A percentile compares a stretch with the other conserved stretches of the same genome.
Evolutionary conservation across 1,140 invertebrate species (phyloP).

Genomic region (Lethrus apterus): DNA sequence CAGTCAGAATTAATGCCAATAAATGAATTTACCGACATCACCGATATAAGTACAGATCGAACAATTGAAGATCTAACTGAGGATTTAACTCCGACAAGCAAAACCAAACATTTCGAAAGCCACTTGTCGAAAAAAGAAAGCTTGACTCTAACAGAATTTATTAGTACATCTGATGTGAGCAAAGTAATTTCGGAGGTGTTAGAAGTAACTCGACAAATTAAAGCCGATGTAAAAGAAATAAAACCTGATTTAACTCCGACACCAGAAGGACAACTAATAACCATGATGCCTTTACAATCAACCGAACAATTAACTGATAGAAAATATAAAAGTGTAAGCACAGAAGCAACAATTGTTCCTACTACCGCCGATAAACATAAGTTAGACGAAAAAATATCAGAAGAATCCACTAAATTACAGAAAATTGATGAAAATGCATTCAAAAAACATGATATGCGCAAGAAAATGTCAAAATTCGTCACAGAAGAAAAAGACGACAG

Average conservation of each 20-base stretch:
- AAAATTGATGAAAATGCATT: too few relatives aligned
- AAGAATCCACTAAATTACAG: not conserved
- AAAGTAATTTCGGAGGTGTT: constrained; percentile 45
- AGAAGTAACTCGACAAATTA: constrained; percentile 46
- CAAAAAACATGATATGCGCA: too few relatives aligned
- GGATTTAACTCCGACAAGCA: not conserved
- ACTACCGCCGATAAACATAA: constrained; percentile 1
- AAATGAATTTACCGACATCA: constrained; percentile 17
- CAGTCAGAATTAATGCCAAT: constrained; percentile 5
- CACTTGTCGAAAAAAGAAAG: constrained; percentile 11
- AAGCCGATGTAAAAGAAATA: constrained; percentile 46
- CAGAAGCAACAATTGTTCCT: not conserved
- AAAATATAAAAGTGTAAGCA: not conserved
- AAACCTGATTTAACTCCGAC: constrained; percentile 48
- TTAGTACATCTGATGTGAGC: constrained; percentile 34
- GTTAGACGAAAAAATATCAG: not conserved
- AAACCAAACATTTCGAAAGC: constrained; percentile 3
- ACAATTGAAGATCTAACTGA: constrained; percentile 9
- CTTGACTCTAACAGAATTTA: constrained; percentile 1
- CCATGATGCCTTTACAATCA: constrained; percentile 26
- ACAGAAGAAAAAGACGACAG: too few relatives aligned
- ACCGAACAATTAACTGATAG: constrained; percentile 24
- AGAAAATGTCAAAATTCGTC: not conserved
- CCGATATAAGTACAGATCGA: constrained; percentile 10
- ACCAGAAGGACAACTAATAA: constrained; percentile 40